Evolutionary conservation across 1,140 invertebrate genomes (phyloP), one percentile per base, ranked within the genome.

Genomic region (Grapholita molesta): DNA sequence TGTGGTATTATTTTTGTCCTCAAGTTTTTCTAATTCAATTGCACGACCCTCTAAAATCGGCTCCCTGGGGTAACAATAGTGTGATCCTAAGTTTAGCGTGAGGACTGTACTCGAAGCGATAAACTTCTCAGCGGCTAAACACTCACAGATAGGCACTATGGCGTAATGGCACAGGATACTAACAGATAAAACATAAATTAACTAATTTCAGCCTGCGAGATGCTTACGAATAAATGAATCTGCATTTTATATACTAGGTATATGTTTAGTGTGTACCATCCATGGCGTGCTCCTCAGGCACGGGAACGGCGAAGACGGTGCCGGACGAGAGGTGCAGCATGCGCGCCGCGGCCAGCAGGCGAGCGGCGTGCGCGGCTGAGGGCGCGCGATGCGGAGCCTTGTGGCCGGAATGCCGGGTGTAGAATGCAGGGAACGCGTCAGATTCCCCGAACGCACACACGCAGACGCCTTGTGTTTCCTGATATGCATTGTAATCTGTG

Each of bases 391-490:
- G 95, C 0, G 97, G 97, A 5, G 96, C 94, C 70, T 92, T 80
- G 84, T 93, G 92, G 21, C 95, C 94, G 78, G 96, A 96, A 72
- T 94, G 89, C 32, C 93, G 78, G 0, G 95, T 95, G 88, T 98
- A 99, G 92, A 99, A 99, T 38, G 98, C 97, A 7, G 99, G 99
- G 85, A 98, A 97, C 3, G 92, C 85, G 4, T 78, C 38, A 0
- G 89, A 91, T 2, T 93, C 73, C 1, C 96, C 96, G 73, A 95
- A 95, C 0, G 96, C 95, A 48, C 95, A 94, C 0, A 99, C 97
- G 80, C 96, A 96, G 0, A 99, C 98, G 7, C 98, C 98, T 89
- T 98, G 95, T 0, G 98, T 99, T 93, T 99, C 98, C 96, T 98
- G 76, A 15, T 88, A 73, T 64, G 67, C 8, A 61, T 48, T 21